phyloP scores from a whole-genome alignment of 1,140 invertebrate genomes.

The Brachionus plicatilis region DNA sequence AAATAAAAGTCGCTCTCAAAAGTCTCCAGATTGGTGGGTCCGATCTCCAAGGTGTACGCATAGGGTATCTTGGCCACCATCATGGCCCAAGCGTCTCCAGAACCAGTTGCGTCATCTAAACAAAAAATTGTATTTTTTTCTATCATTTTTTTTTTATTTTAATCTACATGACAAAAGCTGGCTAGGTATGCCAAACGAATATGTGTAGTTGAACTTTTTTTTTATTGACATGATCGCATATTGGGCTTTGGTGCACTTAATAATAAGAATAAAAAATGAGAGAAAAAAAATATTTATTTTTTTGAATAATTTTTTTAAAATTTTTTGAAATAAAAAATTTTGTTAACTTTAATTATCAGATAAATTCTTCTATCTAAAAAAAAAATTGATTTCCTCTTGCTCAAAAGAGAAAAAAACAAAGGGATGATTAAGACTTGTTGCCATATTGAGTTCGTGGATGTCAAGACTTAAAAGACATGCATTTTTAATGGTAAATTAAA shows the following conservation, averaged over 20 bases:
- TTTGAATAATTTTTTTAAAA: background rate
- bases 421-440: too few relatives aligned
- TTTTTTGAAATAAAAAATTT: background rate
- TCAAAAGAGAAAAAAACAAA: too few relatives aligned
- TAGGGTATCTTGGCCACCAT: slow-evolving; percentile 20
- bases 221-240: background rate
- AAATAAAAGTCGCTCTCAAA: background rate
- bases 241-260: slow-evolving; percentile 18
- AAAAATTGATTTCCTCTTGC: too few relatives aligned
- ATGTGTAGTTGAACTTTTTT: slow-evolving; percentile 11
- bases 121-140: background rate
- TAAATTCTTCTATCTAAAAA: too few relatives aligned
- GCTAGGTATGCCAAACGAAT: slow-evolving; percentile 9
- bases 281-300: background rate
- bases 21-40: background rate
- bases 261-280: too few relatives aligned
- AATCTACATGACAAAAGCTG: background rate
- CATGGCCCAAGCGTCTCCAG: background rate
- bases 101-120: slow-evolving; percentile 8
- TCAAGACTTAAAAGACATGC: too few relatives aligned
- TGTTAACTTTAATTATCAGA: too few relatives aligned
- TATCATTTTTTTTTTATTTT: background rate
- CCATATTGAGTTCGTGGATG: too few relatives aligned
- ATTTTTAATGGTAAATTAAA: too few relatives aligned
- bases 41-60: slow-evolving; percentile 14